Base-by-base conservation (phyloP, 2,797 vertebrate genomes). In the Meda fulgida region DNA sequence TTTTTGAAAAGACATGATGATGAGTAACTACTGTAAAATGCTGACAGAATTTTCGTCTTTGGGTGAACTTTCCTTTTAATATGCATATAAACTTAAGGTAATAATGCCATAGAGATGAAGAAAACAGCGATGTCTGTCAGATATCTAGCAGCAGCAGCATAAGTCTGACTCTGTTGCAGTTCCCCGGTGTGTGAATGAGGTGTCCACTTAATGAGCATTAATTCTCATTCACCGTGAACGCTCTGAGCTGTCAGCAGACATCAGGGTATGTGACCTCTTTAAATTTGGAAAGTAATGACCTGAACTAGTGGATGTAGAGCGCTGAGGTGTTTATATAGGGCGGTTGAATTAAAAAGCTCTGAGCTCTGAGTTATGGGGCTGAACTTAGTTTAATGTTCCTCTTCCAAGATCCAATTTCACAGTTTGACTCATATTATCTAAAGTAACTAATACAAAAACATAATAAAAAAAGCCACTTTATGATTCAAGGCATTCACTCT, bases 351-450 rank as follows among this genome's bases (percentile, higher is more conserved):
- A 70, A 55, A 34, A 38, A 23, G 79, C 48, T 69, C 63, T 80
- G 51, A 69, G 38, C 46, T 29, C 51, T 53, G 3, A 14, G 53
- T 58, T 10, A 58, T 43, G 2, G 34, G 46, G 46, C 46, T 46
- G 13, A 46, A 46, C 40, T 43, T 43, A 46, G 11, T 11, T 23
- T 29, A 51, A 1, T 51, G 26, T 21, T 73, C 43, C 26, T 73
- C 43, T 1, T 53, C 19, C 6, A 13, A 34, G 29, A 46, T 51
- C 29, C 40, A 79, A 31, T 13, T 43, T 81, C n/a, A 58, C 73
- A 81, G 23, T 83, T 34, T 69, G n/a, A 85, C 16, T 77, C 29
- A 26, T 73, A 55, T 81, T 83, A 58, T 66, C 66, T 72, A 60
- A 43, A 58, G 10, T n/a, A 55, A 76, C 51, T 69, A 29, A 40